phyloP scores from a whole-genome alignment of 2,888 invertebrate species.

The Anorthoa munda region DNA sequence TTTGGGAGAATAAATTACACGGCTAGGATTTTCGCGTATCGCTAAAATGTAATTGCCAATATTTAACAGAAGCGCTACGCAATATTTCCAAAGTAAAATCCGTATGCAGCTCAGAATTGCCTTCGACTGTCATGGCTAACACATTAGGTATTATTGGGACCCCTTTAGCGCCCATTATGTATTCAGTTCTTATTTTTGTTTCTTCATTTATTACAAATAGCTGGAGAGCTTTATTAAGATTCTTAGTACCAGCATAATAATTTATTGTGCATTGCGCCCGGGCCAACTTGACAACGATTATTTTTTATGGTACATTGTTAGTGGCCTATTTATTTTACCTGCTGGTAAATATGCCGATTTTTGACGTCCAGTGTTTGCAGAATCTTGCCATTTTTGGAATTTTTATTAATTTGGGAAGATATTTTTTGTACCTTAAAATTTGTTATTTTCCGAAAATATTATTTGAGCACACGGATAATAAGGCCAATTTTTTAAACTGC shows the following conservation, averaged over 20 bases:
- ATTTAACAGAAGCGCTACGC: slow-evolving; percentile 67
- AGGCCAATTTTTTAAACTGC: neutral
- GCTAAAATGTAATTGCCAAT: slow-evolving; percentile 71
- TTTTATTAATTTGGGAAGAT: neutral
- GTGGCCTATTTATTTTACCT: slow-evolving; percentile 44
- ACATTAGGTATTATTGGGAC: slow-evolving; percentile 66
- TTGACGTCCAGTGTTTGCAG: neutral
- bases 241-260: slow-evolving; percentile 81
- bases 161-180: slow-evolving; percentile 79
- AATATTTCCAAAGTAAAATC: slow-evolving; percentile 67
- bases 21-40: slow-evolving; percentile 68
- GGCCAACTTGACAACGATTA: slow-evolving; percentile 79
- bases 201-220: slow-evolving; percentile 88
- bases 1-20: slow-evolving; percentile 65
- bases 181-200: slow-evolving; percentile 87
- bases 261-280: slow-evolving; percentile 66
- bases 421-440: neutral
- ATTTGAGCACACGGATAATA: neutral
- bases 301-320: slow-evolving; percentile 68
- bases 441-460: too few relatives aligned
- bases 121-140: slow-evolving; percentile 58
- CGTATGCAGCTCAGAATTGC: slow-evolving; percentile 62
- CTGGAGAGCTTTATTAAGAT: slow-evolving; percentile 86
- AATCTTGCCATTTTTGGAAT: neutral
- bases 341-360: neutral